A percentile compares a stretch with the other conserved stretches of the same genome.
Evolutionary conservation across 2,797 vertebrate species (phyloP).

Genomic region (Thaleichthys pacificus): DNA sequence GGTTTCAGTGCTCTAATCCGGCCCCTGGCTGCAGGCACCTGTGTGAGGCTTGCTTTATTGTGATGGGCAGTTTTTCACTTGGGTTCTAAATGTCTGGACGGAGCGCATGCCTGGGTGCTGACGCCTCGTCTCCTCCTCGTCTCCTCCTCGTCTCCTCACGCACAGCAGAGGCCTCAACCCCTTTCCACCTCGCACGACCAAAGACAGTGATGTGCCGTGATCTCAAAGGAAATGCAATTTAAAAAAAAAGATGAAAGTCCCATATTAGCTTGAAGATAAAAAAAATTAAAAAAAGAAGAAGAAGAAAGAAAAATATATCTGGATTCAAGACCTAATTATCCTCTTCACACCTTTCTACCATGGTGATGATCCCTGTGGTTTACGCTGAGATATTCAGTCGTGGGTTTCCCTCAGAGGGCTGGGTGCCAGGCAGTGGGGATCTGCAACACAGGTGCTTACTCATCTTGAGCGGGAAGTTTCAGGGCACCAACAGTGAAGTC

Average conservation of each 20-base stretch:
- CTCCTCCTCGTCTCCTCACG: not conserved
- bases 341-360: too few relatives aligned
- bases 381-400: too few relatives aligned
- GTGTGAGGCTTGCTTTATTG: constrained; percentile 5
- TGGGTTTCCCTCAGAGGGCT: not conserved
- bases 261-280: too few relatives aligned
- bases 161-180: not conserved
- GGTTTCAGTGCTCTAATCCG: constrained; percentile 3
- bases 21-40: not conserved
- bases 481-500: too few relatives aligned
- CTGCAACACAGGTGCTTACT: not conserved
- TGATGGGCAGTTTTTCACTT: constrained; percentile 17
- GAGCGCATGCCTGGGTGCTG: not conserved
- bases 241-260: too few relatives aligned
- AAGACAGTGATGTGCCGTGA: too few relatives aligned
- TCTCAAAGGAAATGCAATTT: too few relatives aligned
- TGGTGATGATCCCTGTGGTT: too few relatives aligned
- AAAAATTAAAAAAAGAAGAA: too few relatives aligned
- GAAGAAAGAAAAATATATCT: too few relatives aligned
- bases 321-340: too few relatives aligned
- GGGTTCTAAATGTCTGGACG: constrained; percentile 12
- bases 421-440: constrained; percentile 2
- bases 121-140: constrained; percentile 1
- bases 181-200: not conserved
- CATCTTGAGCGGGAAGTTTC: not conserved